Conservation (phyloP, 2,797 vertebrate species). For the Channallabes apus region DNA sequence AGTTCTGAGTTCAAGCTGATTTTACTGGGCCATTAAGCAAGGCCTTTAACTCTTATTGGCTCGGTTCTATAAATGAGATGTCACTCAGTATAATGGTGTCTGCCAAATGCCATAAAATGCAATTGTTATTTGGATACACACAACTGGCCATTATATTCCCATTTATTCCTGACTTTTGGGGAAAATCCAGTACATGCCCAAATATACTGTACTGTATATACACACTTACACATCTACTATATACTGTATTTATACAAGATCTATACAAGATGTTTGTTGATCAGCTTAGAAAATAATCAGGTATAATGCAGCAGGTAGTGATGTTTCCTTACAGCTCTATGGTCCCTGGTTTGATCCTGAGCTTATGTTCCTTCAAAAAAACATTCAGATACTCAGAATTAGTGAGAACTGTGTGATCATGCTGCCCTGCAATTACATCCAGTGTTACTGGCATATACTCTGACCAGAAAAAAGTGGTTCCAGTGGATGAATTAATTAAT, state of each 20-base stretch:
- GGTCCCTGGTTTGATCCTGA: not conserved
- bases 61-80: not conserved
- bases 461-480: no score
- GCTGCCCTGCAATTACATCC: not conserved
- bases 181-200: not conserved
- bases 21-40: not conserved
- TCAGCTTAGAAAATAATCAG: not conserved
- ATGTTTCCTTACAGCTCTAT: not conserved
- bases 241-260: not conserved
- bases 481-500: no score
- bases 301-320: not conserved
- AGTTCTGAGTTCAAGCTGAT: not conserved
- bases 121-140: not conserved
- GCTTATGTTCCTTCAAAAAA: not conserved
- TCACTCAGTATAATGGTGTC: not conserved
- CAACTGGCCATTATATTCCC: not conserved
- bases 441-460: no score
- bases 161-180: not conserved
- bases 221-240: not conserved
- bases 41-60: not conserved
- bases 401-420: not conserved
- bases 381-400: not conserved
- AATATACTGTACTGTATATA: not conserved
- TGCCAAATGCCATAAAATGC: not conserved
- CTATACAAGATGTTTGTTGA: not conserved